Evolutionary conservation across 1,140 invertebrate genomes (phyloP).

Genomic region (Trachelipus rathkii): DNA sequence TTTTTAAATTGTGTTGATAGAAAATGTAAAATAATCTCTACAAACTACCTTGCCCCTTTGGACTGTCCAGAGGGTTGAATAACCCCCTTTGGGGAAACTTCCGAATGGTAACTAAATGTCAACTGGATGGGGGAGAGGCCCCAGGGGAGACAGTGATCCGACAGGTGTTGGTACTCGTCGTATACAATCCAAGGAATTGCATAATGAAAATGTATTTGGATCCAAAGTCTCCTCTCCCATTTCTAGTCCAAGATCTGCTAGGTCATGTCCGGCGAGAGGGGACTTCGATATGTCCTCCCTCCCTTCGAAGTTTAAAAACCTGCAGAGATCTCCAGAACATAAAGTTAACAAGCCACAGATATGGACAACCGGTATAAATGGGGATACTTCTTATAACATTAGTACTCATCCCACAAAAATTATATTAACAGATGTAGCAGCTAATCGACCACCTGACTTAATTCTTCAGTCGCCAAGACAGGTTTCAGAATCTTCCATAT

Average conservation of each 20-base stretch:
- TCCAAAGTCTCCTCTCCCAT: neutral
- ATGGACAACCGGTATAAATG: neutral
- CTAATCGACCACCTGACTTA: neutral
- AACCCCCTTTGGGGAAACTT: neutral
- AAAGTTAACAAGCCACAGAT: neutral
- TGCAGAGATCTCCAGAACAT: neutral
- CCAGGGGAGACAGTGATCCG: neutral
- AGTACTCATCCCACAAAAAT: neutral
- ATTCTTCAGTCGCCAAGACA: neutral
- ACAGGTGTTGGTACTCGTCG: neutral
- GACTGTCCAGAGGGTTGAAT: neutral
- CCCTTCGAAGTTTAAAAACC: neutral
- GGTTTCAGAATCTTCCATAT: neutral
- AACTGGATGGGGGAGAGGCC: constrained; percentile 9
- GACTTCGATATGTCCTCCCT: neutral
- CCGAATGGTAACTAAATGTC: constrained; percentile 9
- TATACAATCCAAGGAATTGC: too few species aligned
- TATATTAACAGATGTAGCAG: neutral
- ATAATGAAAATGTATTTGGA: neutral
- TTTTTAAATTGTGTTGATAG: too few species aligned
- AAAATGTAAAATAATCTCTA: too few species aligned
- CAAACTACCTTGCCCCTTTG: neutral
- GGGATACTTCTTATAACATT: neutral
- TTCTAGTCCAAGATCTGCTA: neutral
- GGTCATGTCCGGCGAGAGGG: neutral